phyloP scores from a whole-genome alignment of 2,888 invertebrate species.

The Lissonota sp. region DNA sequence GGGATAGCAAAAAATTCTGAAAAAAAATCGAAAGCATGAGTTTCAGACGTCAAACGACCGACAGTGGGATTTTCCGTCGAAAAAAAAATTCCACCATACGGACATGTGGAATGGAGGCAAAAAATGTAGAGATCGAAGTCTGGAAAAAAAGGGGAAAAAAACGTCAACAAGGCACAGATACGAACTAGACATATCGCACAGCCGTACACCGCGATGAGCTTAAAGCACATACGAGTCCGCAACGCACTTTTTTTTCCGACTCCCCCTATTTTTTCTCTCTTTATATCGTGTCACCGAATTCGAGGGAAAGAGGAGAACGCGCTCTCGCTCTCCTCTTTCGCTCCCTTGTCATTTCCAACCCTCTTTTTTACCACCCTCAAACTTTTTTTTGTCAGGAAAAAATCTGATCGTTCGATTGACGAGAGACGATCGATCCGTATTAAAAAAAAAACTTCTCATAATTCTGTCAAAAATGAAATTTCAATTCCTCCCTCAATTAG shows the following conservation, averaged over 20 bases:
- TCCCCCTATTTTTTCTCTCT: slow-evolving; percentile 27
- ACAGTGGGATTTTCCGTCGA: background rate
- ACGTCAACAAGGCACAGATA: background rate
- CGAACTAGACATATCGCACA: slow-evolving; percentile 8
- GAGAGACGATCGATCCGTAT: slow-evolving; percentile 5
- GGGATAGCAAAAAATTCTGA: no score
- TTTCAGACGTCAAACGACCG: background rate
- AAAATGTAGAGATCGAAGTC: slow-evolving; percentile 21
- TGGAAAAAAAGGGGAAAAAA: slow-evolving; percentile 18
- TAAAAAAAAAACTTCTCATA: background rate
- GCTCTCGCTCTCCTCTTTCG: slow-evolving; percentile 5
- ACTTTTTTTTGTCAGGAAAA: slow-evolving; percentile 64
- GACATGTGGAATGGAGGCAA: slow-evolving; percentile 25
- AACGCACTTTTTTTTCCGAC: slow-evolving; percentile 37
- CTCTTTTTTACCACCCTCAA: slow-evolving; percentile 51
- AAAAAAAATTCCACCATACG: slow-evolving; percentile 9
- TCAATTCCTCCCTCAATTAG: no score
- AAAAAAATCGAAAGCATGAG: no score
- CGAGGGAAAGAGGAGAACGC: background rate
- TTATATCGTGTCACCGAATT: slow-evolving; percentile 29
- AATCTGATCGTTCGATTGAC: slow-evolving; percentile 55
- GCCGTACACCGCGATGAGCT: slow-evolving; percentile 20
- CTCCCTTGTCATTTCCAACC: slow-evolving; percentile 12
- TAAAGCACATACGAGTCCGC: slow-evolving; percentile 29
- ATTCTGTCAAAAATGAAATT: no score